Evolutionary conservation across 2,888 invertebrate genomes (phyloP), one percentile per base, ranked within the genome.

Genomic region (Ennomos quercinarius): DNA sequence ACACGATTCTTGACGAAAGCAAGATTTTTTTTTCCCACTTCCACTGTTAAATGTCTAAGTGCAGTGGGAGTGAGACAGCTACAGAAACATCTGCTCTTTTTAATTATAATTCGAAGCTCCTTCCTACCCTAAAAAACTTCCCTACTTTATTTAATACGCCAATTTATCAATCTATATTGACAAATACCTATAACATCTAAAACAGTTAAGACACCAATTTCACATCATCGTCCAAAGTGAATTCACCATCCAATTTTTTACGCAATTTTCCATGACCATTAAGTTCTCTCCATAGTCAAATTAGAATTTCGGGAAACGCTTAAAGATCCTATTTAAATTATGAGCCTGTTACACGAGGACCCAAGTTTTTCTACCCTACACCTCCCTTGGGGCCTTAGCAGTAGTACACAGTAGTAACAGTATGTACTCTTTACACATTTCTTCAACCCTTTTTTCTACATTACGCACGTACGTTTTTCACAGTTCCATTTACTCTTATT

Each of bases 281-380:
- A 66, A n/a, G 63, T 68, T 58, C 60, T 62, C 52, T 46, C 57
- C 43, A 39, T 66, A 65, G 63, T 57, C 49, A 63, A 70, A 75
- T 75, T 70, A 70, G 54, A 62, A 68, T 70, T 66, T 55, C 64
- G 63, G 58, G 57, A 70, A 70, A 61, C 64, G 61, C 70, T 72
- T 60, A 65, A 64, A 56, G 64, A 56, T 52, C 65, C 64, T 60
- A 61, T 58, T 61, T 71, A 67, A 74, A 68, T 74, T 74, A 76
- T 68, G 63, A 68, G 57, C 58, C 34, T 60, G 66, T 64, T 67
- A 61, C 60, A 48, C 36, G 50, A 48, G 49, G 35, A 53, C 62
- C 59, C 58, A 69, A 74, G 66, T 73, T 76, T 74, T 73, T 73
- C 70, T 67, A 70, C 68, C 61, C 69, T 70, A 68, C 64, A 58